A percentile compares a stretch with the other conserved stretches of the same genome.
Conservation (phyloP, 35 echinoderm and acorn worm genomes). For the Stichopus chloronotus region DNA sequence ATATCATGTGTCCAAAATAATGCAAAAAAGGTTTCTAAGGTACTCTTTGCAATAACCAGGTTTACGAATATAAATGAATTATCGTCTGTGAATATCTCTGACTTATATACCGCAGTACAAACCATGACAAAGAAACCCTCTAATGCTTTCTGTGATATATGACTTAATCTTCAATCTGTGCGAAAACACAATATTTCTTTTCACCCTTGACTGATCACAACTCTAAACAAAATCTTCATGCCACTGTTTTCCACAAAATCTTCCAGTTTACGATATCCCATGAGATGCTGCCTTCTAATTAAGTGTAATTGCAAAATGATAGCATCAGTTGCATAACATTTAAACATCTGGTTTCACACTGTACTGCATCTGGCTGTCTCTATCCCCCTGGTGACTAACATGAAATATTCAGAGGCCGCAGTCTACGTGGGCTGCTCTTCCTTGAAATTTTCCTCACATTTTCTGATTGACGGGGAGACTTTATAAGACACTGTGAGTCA, state of each 20-base stretch:
- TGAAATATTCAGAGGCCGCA: neutral
- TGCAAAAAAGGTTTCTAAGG: too few species aligned
- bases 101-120: too few species aligned
- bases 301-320: neutral
- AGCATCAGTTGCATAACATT: neutral
- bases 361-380: neutral
- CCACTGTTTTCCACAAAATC: neutral
- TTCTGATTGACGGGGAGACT: neutral
- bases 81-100: too few species aligned
- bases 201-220: neutral
- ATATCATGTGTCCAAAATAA: too few species aligned
- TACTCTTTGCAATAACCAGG: too few species aligned
- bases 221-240: neutral
- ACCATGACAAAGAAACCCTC: too few species aligned
- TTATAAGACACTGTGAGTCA: neutral
- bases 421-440: neutral
- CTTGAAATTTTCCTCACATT: neutral
- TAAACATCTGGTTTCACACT: constrained; percentile 10
- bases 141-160: too few species aligned
- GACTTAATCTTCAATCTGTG: too few species aligned
- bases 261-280: too few species aligned
- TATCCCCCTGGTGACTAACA: neutral
- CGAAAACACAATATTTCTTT: neutral
- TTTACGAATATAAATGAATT: too few species aligned
- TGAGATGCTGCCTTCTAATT: neutral